Evolutionary conservation across 2,888 invertebrate species (phyloP).

Genomic region (Spilosoma lubricipeda): DNA sequence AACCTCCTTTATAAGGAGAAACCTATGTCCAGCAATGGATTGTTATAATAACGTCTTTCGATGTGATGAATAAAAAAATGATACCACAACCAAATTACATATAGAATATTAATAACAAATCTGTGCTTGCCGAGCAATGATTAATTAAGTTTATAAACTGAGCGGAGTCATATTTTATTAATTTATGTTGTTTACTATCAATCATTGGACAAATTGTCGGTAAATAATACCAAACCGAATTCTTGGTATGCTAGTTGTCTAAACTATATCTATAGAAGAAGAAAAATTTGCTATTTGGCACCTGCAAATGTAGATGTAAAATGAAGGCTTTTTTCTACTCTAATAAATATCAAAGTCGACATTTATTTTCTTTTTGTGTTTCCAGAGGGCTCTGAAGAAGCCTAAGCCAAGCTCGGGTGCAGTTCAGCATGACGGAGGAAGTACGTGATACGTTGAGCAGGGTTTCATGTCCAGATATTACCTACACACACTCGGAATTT

Average conservation of each 20-base stretch:
- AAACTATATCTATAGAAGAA: no score
- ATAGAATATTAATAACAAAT: no score
- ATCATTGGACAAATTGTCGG: not conserved
- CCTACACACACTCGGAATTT: constrained; percentile 55
- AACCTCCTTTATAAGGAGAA: no score
- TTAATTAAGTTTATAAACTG: no score
- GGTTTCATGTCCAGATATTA: constrained; percentile 71
- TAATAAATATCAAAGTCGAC: not conserved
- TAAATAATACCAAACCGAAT: not conserved
- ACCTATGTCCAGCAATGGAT: no score
- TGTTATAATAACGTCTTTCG: no score
- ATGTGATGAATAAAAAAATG: no score
- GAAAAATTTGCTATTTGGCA: not conserved
- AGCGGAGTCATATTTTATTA: not conserved
- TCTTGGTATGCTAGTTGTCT: not conserved
- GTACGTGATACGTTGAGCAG: constrained; percentile 80
- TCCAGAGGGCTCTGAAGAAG: constrained; percentile 76
- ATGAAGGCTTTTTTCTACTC: no score
- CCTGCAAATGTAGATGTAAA: no score
- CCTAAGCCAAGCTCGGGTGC: constrained; percentile 64
- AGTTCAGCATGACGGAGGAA: constrained; percentile 53
- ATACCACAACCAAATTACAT: no score
- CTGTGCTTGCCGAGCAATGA: no score
- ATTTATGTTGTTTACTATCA: not conserved
- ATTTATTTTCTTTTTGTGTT: constrained; percentile 27